Conservation (phyloP, 2,888 invertebrate species). For the Agapostemon virescens region DNA sequence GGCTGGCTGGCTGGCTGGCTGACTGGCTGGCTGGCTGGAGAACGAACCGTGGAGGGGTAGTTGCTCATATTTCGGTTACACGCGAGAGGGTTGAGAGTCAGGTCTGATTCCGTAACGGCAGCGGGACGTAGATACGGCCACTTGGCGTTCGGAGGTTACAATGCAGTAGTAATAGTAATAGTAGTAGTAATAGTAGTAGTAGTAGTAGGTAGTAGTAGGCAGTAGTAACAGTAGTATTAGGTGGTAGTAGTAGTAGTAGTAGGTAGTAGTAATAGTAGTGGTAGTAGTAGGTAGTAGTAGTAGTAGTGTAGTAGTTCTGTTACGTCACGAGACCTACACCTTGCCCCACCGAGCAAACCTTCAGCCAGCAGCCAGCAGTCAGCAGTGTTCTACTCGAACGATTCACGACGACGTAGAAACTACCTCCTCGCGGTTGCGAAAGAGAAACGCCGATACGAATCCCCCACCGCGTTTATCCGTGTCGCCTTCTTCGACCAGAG, state of each 20-base stretch:
- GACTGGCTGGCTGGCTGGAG: constrained; percentile 70
- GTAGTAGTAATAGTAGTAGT: constrained; percentile 61
- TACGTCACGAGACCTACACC: constrained; percentile 70
- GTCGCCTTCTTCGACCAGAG: constrained; percentile 16
- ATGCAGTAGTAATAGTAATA: constrained; percentile 20
- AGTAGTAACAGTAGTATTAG: constrained; percentile 40
- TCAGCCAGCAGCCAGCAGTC: constrained; percentile 32
- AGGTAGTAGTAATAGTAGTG: too few relatives aligned
- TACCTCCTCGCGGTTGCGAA: constrained; percentile 25
- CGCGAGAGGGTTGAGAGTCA: constrained; percentile 63
- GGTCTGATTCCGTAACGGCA: constrained; percentile 49
- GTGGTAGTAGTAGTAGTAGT: too few relatives aligned
- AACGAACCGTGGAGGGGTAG: constrained; percentile 52
- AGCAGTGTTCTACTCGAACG: constrained; percentile 60
- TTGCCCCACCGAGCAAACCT: constrained; percentile 57
- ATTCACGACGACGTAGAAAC: constrained; percentile 68
- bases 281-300: background rate
- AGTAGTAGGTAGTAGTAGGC: constrained; percentile 46
- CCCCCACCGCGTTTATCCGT: constrained; percentile 22
- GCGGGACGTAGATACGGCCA: constrained; percentile 3
- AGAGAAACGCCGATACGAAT: constrained; percentile 52
- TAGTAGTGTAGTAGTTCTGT: constrained; percentile 49
- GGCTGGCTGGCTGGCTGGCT: constrained; percentile 58
- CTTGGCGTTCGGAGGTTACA: constrained; percentile 58
- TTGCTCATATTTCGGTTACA: constrained; percentile 70